Evolutionary conservation across 2,797 vertebrate genomes (phyloP), one percentile per base, ranked within the genome.

Genomic region (Gouania willdenowi): DNA sequence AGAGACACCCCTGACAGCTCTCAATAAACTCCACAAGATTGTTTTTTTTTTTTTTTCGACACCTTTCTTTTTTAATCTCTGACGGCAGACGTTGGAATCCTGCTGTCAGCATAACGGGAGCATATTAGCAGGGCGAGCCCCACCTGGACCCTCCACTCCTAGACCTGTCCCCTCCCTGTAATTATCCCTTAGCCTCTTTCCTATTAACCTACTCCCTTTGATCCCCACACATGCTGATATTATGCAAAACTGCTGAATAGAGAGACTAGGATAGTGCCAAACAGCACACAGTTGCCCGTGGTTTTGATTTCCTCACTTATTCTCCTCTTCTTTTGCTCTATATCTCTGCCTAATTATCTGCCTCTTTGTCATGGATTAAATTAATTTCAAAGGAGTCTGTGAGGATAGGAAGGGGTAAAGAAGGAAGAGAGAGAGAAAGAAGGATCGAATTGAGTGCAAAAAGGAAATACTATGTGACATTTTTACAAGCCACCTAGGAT

Each of bases 131-230:
- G 71, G 63, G 27, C 58, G 65, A 8, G 76, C 85, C 83, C 82
- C 84, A 82, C 86, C 87, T 88, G 77, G 83, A 82, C 75, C 67
- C 80, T 59, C 71, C 76, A 74, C 85, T 81, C 69, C 75, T 83
- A 72, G 32, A 78, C 89, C 81, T 72, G 76, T 85, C 87, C 86
- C 81, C 88, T 87, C 85, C 80, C 87, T 77, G 70, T 91, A 92
- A 92, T 90, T 92, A 91, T 89, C 84, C 79, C 88, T 71, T 71
- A 87, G 87, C 87, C 86, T 75, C 74, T 84, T 88, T 83, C 82
- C 84, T 75, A 88, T 90, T 89, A 91, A 91, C 90, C 86, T 90
- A 83, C 85, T 90, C 77, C 76, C 87, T 93, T 93, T 93, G 91
- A 92, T 93, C 90, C 92, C 78, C 21, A 40, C 50, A 38, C 78